Evolutionary conservation across 2,888 invertebrate species (phyloP), one percentile per base, ranked within the genome.

Genomic region (Leptopterna dolabrata): DNA sequence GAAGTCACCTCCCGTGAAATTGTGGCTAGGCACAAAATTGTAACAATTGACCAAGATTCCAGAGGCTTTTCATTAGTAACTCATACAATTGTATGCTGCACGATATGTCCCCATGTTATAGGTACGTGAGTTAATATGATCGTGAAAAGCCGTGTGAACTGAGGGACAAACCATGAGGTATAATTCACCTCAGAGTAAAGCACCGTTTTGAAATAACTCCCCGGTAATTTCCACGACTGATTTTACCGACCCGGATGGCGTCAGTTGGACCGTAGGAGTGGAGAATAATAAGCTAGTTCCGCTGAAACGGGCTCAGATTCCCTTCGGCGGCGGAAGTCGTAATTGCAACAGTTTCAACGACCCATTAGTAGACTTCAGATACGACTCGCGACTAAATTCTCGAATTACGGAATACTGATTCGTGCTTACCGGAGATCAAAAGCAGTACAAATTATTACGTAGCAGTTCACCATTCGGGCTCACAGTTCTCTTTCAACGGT

Each of bases 251-350:
- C 55, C 55, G 55, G 55, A 55, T 55, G 55, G 55, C 55, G 55
- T 55, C 55, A 55, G 55, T 55, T 55, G 19, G 63, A 63, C 63
- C 63, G 63, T 63, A 63, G 63, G 63, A 63, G 63, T 63, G 24
- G 63, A 63, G 63, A 63, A 63, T 63, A 63, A 63, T 63, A 63
- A 63, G 63, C 63, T 19, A 63, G 63, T 63, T 63, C 63, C 63
- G 63, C 63, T 24, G 63, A 63, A 63, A 63, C 63, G 63, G 63
- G 63, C 63, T 63, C 63, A 63, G 63, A 63, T 63, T 63, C 63
- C 63, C 63, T 63, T 24, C 63, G 11, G 63, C 63, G 19, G 19
- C 63, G 63, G 63, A 63, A 63, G 63, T 63, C 63, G 63, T 63
- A 63, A 63, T 63, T 63, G 63, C 63, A 11, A 63, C 63, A 63